Conservation (phyloP, 2,113 vertebrate species). For the Coregonus clupeaformis region DNA sequence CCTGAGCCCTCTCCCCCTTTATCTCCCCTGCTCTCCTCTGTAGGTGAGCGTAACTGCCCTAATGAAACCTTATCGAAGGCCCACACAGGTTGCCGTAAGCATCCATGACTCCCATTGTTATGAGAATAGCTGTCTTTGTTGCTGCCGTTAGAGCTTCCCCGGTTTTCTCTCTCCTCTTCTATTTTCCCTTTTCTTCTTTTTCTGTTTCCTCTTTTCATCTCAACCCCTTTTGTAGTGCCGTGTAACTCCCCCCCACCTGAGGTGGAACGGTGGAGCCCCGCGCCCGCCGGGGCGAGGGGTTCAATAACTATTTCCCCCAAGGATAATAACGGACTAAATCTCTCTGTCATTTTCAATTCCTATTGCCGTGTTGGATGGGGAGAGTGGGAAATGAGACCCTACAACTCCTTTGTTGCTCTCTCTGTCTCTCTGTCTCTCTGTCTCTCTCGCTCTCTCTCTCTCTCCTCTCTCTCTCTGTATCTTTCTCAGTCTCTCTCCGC, state of each 20-base stretch:
- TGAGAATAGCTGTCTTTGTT: conserved; percentile 76
- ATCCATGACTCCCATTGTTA: conserved; percentile 74
- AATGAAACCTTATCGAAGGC: conserved; percentile 76
- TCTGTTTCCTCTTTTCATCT: conserved; percentile 51
- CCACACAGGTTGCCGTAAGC: conserved; percentile 79
- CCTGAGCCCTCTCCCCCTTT: conserved; percentile 43
- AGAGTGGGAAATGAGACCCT: conserved; percentile 77
- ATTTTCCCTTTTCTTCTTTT: conserved; percentile 48
- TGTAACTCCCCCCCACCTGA: conserved; percentile 70
- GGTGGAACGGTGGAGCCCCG: conserved; percentile 72
- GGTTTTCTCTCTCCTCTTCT: conserved; percentile 52
- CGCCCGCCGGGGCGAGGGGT: conserved; percentile 51
- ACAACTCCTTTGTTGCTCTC: conserved; percentile 73
- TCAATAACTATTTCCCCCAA: conserved; percentile 75
- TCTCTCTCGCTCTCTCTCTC: no score
- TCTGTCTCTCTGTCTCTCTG: conserved; percentile 31
- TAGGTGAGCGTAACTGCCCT: conserved; percentile 70
- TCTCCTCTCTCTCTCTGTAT: no score
- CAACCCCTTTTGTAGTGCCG: conserved; percentile 64
- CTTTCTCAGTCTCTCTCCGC: not conserved
- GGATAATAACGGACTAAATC: conserved; percentile 80
- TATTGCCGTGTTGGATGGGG: conserved; percentile 66
- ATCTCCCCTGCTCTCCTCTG: conserved; percentile 45
- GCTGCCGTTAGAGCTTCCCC: conserved; percentile 63
- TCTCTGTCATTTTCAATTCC: conserved; percentile 78